Conservation (phyloP, 2,113 vertebrate genomes). For the Dryoscopus gambensis region DNA sequence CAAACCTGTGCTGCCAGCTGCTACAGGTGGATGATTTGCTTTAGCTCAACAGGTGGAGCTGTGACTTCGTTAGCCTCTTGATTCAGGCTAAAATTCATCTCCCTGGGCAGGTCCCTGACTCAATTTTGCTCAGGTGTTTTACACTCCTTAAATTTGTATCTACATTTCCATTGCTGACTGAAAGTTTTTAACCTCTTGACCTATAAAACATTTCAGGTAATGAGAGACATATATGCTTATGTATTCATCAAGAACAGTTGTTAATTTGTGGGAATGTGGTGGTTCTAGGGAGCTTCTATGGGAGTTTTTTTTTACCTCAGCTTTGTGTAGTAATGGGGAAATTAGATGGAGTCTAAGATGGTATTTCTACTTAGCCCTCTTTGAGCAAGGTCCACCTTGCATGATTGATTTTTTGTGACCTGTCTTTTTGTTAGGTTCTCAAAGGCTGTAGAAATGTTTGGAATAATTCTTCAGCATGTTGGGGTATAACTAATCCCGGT, state of each 20-base stretch:
- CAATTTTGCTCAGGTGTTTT: not conserved
- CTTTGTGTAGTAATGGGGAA: not conserved
- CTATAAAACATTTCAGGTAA: not conserved
- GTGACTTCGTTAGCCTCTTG: constrained; percentile 14
- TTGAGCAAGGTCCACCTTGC: not conserved
- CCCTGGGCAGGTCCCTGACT: not conserved
- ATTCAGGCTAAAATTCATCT: not conserved
- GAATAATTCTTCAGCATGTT: not conserved
- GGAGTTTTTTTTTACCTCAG: not conserved
- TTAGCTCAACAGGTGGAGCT: constrained; percentile 62
- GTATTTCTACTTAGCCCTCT: not conserved
- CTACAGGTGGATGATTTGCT: not conserved
- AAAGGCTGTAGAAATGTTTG: not conserved
- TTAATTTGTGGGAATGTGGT: not conserved
- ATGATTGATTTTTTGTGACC: not conserved
- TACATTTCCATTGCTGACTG: not conserved
- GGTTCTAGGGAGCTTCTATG: not conserved
- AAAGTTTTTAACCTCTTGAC: not conserved
- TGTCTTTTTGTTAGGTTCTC: not conserved
- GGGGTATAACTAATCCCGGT: not conserved
- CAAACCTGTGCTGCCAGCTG: not conserved
- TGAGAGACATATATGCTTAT: not conserved
- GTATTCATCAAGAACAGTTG: not conserved
- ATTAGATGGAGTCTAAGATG: not conserved
- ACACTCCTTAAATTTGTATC: not conserved